Evolutionary conservation across 92 coral and sea anemone species (phyloP), one percentile per base, ranked within the genome.

Genomic region (Palythoa caribaeorum): DNA sequence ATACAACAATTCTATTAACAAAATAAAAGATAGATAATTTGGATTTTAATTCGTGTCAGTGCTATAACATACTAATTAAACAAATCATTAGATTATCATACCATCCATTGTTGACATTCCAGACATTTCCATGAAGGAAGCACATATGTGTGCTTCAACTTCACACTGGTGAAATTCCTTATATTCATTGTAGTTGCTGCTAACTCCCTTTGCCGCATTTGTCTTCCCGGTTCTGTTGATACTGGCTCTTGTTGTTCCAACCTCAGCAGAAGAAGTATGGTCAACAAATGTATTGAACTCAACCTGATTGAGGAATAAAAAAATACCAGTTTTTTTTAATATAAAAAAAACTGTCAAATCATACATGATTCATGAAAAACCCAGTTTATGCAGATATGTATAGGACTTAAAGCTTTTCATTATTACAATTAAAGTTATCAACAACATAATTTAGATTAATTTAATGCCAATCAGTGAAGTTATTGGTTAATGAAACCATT

Each of bases 101-200:
- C 62, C 90, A 80, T 87, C 88, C 66, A 87, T 62, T n/a, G 81
- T 74, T 65, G 69, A 36, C 90, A 91, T 91, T 76, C 87, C 88
- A 35, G 79, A 71, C 93, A 86, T 91, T 66, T 80, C 85, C 93
- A 91, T 87, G 74, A 91, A 91, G 75, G 93, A 87, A 48, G 88
- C 84, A 81, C 93, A 91, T 54, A 76, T 91, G 93, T 51, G 93
- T 55, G 62, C 62, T 69, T 69, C 62, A 11, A 78, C 66, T 60
- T 78, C 83, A 78, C 59, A 74, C 53, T 74, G 52, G 79, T 79
- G 84, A 51, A 74, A 74, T 51, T 74, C 52, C 59, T 74, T 77
- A n/a, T 77, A 77, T 28, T 77, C 83, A 50, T 52, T 78, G 66
- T 78, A 78, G 20, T 78, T 14, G 66, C 20, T 78, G 16, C 48